These are phyloP conservation scores for Variabilichromis moorii DNA, from an alignment of 2,113 vertebrate species.

Conservation along the genomic window DNA sequence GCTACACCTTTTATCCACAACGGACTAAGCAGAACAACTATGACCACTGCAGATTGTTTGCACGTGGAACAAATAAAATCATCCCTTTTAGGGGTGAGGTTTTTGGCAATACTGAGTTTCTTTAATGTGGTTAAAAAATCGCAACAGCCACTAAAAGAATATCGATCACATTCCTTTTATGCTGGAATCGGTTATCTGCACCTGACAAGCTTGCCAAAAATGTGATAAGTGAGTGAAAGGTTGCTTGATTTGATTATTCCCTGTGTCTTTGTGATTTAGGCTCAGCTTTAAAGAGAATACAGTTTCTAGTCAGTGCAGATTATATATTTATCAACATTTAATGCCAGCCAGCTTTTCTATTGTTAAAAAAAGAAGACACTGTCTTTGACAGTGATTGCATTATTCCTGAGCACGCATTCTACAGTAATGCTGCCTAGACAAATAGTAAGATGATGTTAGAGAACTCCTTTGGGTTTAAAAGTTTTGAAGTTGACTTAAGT, in stretches of 20 bases:
- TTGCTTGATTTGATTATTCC: slow-evolving; percentile 45
- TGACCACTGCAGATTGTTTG: neutral
- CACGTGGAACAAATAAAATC: slow-evolving; percentile 24
- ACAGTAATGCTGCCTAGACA: neutral
- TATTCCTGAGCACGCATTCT: neutral
- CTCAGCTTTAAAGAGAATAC: neutral
- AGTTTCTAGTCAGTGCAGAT: neutral
- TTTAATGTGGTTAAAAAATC: slow-evolving; percentile 54
- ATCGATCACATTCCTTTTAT: slow-evolving; percentile 50
- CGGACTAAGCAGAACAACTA: neutral
- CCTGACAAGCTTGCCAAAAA: slow-evolving; percentile 1
- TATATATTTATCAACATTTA: neutral
- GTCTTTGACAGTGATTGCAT: neutral
- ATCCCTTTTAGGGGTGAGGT: slow-evolving; percentile 31
- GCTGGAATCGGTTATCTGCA: slow-evolving; percentile 44
- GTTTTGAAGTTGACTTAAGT: slow-evolving; percentile 26
- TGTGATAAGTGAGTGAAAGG: slow-evolving; percentile 19
- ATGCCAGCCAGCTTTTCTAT: neutral
- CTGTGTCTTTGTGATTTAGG: slow-evolving; percentile 20
- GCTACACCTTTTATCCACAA: neutral
- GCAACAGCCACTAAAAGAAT: slow-evolving; percentile 46
- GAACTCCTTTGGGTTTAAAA: slow-evolving; percentile 18
- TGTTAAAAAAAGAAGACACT: neutral
- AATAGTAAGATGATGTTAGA: slow-evolving; percentile 27
- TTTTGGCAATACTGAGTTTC: slow-evolving; percentile 23